Percentiles rank a stretch among this genome's conserved stretches.
These are phyloP conservation scores for Scaptomyza polygonia DNA, from an alignment of 2,888 invertebrate genomes.

Conservation along the genomic window DNA sequence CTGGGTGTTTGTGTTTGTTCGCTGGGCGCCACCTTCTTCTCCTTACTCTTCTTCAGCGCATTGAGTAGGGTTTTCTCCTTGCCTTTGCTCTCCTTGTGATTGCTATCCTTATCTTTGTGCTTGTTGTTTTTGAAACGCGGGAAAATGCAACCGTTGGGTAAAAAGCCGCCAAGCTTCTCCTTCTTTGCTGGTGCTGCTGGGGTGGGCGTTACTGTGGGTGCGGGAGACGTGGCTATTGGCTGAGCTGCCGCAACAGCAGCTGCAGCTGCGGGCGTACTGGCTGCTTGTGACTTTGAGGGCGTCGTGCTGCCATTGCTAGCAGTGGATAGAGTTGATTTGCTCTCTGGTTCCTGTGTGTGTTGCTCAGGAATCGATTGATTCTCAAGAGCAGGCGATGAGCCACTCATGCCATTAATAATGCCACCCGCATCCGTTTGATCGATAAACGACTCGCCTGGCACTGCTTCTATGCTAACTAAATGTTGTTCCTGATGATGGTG, in stretches of 20 bases:
- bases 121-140: conserved; percentile 84
- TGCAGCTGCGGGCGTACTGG: conserved; percentile 17
- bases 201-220: conserved; percentile 39
- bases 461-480: conserved; percentile 16
- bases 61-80: conserved; percentile 82
- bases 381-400: conserved; percentile 24
- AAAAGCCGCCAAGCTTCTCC: conserved; percentile 84
- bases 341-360: conserved; percentile 31
- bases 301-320: conserved; percentile 42
- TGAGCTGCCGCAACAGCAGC: conserved; percentile 18
- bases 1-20: conserved; percentile 59
- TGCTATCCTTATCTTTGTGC: conserved; percentile 82
- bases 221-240: conserved; percentile 29
- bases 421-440: conserved; percentile 71
- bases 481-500: conserved; percentile 24
- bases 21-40: conserved; percentile 80
- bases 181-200: conserved; percentile 79
- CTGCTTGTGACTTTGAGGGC: conserved; percentile 24
- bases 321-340: conserved; percentile 29
- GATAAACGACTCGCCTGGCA: conserved; percentile 45
- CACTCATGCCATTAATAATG: conserved; percentile 41
- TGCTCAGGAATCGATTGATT: conserved; percentile 32
- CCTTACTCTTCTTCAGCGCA: conserved; percentile 83
- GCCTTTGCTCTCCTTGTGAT: conserved; percentile 78
- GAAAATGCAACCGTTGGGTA: conserved; percentile 84